phyloP scores from a whole-genome alignment of 2,113 vertebrate species.

The Helogale parvula region DNA sequence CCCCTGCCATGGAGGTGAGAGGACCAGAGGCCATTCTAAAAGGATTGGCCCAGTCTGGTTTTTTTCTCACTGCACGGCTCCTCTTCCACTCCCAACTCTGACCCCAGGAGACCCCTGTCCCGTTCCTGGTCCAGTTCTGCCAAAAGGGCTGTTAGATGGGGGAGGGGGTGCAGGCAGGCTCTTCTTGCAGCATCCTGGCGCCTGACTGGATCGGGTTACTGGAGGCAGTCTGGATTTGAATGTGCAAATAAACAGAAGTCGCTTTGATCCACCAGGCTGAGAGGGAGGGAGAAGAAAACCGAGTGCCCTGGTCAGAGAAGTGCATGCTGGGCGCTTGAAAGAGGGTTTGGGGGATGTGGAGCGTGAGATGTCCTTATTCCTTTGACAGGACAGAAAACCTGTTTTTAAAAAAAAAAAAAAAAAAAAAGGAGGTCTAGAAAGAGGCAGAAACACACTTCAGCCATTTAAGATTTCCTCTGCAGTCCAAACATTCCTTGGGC shows the following conservation, averaged over 20 bases:
- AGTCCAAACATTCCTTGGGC: neutral
- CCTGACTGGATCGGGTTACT: slow-evolving; percentile 11
- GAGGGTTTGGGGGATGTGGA: neutral
- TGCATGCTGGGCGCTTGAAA: slow-evolving; percentile 33
- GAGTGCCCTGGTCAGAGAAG: slow-evolving; percentile 47
- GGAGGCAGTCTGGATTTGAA: slow-evolving; percentile 75
- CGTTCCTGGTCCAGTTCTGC: neutral
- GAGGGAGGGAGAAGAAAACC: slow-evolving; percentile 40
- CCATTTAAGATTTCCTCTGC: neutral
- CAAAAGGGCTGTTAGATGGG: neutral
- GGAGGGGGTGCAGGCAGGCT: slow-evolving; percentile 37
- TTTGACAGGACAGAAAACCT: neutral
- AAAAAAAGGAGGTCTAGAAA: neutral
- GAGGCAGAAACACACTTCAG: neutral
- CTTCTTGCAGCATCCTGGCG: slow-evolving; percentile 39
- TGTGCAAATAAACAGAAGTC: slow-evolving; percentile 81
- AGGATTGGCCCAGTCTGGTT: neutral
- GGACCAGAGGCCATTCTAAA: neutral
- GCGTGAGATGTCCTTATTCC: neutral
- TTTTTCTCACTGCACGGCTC: neutral
- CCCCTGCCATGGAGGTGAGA: neutral
- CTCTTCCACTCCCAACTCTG: neutral
- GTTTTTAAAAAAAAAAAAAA: neutral
- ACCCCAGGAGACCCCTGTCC: slow-evolving; percentile 44
- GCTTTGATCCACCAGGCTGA: slow-evolving; percentile 71